These are phyloP conservation scores for Kryptolebias ocellatus DNA, from an alignment of 2,797 vertebrate genomes.

Conservation along the genomic window DNA sequence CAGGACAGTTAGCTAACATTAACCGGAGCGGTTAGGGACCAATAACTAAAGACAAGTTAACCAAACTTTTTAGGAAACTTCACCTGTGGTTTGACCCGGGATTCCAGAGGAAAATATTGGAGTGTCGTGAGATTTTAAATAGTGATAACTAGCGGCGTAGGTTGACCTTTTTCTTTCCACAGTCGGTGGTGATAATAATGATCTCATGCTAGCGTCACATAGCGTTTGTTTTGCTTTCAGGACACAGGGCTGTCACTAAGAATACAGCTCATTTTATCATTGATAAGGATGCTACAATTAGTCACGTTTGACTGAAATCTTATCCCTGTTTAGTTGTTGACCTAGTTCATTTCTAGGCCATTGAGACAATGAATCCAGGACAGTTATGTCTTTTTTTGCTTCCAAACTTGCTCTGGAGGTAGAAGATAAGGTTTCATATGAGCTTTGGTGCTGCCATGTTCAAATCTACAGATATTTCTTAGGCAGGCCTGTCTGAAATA, in stretches of 20 bases:
- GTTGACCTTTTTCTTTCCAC: no score
- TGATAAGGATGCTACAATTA: background rate
- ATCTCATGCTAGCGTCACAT: no score
- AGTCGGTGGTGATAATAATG: background rate
- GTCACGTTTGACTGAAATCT: slow-evolving; percentile 12
- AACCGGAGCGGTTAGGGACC: slow-evolving; percentile 7
- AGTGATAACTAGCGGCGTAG: background rate
- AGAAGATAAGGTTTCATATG: background rate
- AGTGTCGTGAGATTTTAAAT: background rate
- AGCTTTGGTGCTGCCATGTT: background rate
- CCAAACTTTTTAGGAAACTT: slow-evolving; percentile 18
- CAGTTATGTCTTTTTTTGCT: background rate
- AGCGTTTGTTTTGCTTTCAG: background rate
- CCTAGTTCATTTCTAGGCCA: background rate
- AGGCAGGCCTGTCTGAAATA: background rate
- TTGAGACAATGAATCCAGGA: background rate
- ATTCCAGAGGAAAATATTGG: background rate
- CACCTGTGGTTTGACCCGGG: background rate
- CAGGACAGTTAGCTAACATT: slow-evolving; percentile 48
- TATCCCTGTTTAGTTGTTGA: background rate
- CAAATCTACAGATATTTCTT: background rate
- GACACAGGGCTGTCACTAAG: background rate
- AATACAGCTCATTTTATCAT: background rate
- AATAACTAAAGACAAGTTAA: slow-evolving; percentile 16
- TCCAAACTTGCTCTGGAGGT: slow-evolving; percentile 3